Percentiles rank a stretch among this genome's conserved stretches.
Evolutionary conservation across 1,140 invertebrate species (phyloP).

Genomic region (Cotesia glomerata): DNA sequence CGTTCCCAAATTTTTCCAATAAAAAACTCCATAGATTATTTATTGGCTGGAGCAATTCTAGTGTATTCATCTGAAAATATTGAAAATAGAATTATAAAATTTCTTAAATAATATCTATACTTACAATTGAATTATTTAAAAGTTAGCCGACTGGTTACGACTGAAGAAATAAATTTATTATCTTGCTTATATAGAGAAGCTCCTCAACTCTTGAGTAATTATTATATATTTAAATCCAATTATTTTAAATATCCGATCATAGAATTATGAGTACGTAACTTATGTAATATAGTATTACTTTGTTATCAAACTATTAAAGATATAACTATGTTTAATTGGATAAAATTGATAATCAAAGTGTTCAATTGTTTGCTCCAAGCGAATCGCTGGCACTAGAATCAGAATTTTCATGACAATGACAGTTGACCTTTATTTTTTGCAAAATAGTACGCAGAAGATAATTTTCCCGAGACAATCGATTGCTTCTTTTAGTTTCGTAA

Average conservation of each 20-base stretch:
- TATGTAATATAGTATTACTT: slow-evolving; percentile 19
- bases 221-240: slow-evolving; percentile 18
- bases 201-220: not conserved
- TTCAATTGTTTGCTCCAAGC: not conserved
- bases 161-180: slow-evolving; percentile 12
- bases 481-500: slow-evolving; percentile 28
- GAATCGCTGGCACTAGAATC: slow-evolving; percentile 4
- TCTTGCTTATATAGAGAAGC: slow-evolving; percentile 25
- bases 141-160: slow-evolving; percentile 15
- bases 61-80: slow-evolving; percentile 22
- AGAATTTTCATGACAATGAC: slow-evolving; percentile 11
- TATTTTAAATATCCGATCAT: slow-evolving; percentile 10
- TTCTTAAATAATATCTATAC: too few relatives aligned
- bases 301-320: not conserved
- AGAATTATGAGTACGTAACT: not conserved
- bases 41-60: not conserved
- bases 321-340: too few relatives aligned
- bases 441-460: slow-evolving; percentile 27
- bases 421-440: slow-evolving; percentile 13
- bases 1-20: slow-evolving; percentile 33
- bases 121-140: not conserved
- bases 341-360: not conserved
- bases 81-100: too few relatives aligned
- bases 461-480: slow-evolving; percentile 35
- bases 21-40: slow-evolving; percentile 29